Percentiles rank a stretch among this genome's conserved stretches.
Conservation (phyloP, 2,888 invertebrate genomes). For the Catocala nupta region DNA sequence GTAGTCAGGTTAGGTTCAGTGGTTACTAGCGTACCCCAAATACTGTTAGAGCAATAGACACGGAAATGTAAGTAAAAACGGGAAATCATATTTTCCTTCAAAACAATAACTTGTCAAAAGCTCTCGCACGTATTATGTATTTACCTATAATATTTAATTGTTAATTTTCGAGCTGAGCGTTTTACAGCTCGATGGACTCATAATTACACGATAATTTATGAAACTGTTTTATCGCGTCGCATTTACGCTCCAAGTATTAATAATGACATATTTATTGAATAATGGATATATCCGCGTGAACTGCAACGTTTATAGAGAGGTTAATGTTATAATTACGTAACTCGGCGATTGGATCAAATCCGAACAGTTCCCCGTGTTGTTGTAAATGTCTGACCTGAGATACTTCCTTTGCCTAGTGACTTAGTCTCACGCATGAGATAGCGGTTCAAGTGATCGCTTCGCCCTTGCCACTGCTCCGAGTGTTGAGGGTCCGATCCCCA, state of each 20-base stretch:
- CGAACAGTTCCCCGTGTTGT: conserved; percentile 40
- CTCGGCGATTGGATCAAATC: conserved; percentile 58
- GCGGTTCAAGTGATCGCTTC: too few relatives aligned
- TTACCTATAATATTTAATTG: conserved; percentile 28
- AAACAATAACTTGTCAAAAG: too few relatives aligned
- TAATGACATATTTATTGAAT: conserved; percentile 45
- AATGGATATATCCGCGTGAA: conserved; percentile 24
- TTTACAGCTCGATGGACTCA: conserved; percentile 33
- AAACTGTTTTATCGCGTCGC: conserved; percentile 43
- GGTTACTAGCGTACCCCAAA: conserved; percentile 13
- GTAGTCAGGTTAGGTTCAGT: background rate
- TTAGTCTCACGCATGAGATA: too few relatives aligned
- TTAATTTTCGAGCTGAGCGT: conserved; percentile 32
- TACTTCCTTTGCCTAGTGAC: too few relatives aligned
- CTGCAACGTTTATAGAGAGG: conserved; percentile 15
- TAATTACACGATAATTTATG: conserved; percentile 50
- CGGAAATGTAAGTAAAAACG: conserved; percentile 52
- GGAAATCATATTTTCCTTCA: too few relatives aligned
- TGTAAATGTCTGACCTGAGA: background rate
- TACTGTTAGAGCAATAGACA: conserved; percentile 65
- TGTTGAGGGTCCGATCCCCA: too few relatives aligned
- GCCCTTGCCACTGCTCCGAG: too few relatives aligned
- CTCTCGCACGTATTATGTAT: conserved; percentile 7
- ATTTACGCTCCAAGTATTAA: conserved; percentile 40
- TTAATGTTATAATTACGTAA: conserved; percentile 58